Evolutionary conservation across 2,113 vertebrate species (phyloP), one percentile per base, ranked within the genome.

Genomic region (Pogona vitticeps): DNA sequence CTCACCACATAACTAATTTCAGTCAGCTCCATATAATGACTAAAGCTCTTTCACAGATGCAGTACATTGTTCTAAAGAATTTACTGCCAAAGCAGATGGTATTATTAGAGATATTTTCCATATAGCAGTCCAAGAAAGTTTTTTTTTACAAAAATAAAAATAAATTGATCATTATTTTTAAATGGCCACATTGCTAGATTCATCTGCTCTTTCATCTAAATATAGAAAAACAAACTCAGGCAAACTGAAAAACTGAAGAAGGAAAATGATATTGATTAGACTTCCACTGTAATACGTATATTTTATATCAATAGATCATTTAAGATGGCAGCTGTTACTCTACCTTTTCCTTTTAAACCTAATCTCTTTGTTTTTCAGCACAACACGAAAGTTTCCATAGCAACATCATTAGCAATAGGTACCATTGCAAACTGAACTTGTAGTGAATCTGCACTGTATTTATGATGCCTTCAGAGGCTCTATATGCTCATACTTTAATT

Each of bases 341-440:
- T 88, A 8, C 56, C 9, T 36, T 38, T 6, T 26, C 68, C 6
- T 79, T 68, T 89, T 91, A 88, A 76, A 68, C 70, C 58, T 59
- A 88, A 76, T 83, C 33, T 88, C 80, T 75, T 88, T 85, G 67
- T 59, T 92, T 94, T 94, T 92, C 76, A 90, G 52, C 80, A 92
- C 83, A 92, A 85, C 23, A 81, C 84, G 86, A 67, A 87, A 88
- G 88, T 94, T 94, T 73, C 89, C 85, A 85, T 0, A 78, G 86
- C 85, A 90, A 92, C 89, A 91, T 81, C 89, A 82, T 73, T 83
- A 82, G 90, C 80, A 90, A 72, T 36, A 73, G 67, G 84, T 90
- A 88, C 90, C 86, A 89, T 78, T 93, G 89, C 52, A 91, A 92
- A 93, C 76, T 83, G 88, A 93, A 94, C 46, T 3, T 0, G 92